phyloP scores from a whole-genome alignment of 2,797 vertebrate species.

The Chromis chromis region DNA sequence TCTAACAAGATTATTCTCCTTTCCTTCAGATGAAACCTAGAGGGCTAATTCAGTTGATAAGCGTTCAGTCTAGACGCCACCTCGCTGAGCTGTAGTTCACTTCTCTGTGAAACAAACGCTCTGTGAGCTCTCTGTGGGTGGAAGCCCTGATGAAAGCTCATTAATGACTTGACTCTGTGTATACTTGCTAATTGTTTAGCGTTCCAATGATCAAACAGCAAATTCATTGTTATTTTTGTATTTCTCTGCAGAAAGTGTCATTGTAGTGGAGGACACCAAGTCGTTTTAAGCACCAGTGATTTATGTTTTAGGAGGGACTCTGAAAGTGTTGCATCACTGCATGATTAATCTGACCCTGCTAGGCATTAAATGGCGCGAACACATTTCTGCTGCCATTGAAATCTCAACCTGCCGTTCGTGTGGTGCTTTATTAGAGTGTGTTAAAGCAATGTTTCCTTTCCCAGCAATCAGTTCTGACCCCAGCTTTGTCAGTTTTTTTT shows the following conservation, averaged over 20 bases:
- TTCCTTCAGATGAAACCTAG: conserved; percentile 53
- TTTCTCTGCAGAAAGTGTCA: neutral
- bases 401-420: neutral
- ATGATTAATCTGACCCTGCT: conserved; percentile 29
- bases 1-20: conserved; percentile 67
- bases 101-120: conserved; percentile 2
- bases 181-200: conserved; percentile 1
- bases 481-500: neutral
- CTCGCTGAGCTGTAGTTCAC: conserved; percentile 29
- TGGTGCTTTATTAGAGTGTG: neutral
- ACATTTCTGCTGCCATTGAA: neutral
- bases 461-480: neutral
- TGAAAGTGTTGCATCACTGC: conserved; percentile 15
- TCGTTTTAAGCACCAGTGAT: conserved; percentile 11
- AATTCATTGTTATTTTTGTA: conserved; percentile 6
- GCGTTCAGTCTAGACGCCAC: conserved; percentile 64
- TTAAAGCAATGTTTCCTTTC: neutral
- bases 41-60: conserved; percentile 64
- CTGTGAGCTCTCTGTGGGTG: conserved; percentile 20
- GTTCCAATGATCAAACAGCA: neutral
- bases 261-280: conserved; percentile 5
- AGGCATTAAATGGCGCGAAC: neutral
- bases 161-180: conserved; percentile 11
- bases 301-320: neutral
- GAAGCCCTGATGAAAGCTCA: conserved; percentile 9